A percentile compares a stretch with the other conserved stretches of the same genome.
These are phyloP conservation scores for Stenolophus ochropezus DNA, from an alignment of 2,888 invertebrate species.

Conservation along the genomic window DNA sequence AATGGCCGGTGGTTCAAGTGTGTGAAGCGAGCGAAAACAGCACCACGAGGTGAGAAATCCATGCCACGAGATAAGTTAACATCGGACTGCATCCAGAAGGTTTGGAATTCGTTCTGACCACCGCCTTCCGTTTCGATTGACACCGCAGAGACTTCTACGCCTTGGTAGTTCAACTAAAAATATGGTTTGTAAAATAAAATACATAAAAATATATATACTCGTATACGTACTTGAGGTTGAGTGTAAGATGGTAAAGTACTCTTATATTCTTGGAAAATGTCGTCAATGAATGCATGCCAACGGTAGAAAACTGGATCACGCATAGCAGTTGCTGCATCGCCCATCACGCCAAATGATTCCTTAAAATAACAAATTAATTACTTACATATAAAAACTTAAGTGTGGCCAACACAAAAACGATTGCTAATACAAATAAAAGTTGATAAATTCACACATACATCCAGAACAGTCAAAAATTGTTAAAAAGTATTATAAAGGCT, in stretches of 20 bases:
- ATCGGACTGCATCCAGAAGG: conserved; percentile 85
- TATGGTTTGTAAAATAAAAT: too few species aligned
- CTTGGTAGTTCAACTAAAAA: conserved; percentile 78
- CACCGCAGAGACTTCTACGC: conserved; percentile 77
- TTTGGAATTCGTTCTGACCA: conserved; percentile 75
- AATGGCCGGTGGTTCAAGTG: conserved; percentile 85
- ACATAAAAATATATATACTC: not conserved
- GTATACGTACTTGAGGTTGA: conserved; percentile 73
- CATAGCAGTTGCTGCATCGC: conserved; percentile 88
- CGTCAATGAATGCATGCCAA: conserved; percentile 86
- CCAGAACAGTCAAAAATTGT: too few species aligned
- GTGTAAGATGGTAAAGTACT: conserved; percentile 80
- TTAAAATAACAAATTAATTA: too few species aligned
- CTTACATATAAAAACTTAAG: too few species aligned
- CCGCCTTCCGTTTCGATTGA: conserved; percentile 74
- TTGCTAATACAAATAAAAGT: too few species aligned
- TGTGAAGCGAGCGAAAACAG: conserved; percentile 81
- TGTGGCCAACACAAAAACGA: too few species aligned
- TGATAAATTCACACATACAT: too few species aligned
- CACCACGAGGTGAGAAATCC: conserved; percentile 84
- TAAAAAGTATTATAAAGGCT: too few species aligned
- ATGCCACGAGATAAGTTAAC: conserved; percentile 84
- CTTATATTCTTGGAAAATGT: conserved; percentile 84
- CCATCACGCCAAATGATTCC: conserved; percentile 88
- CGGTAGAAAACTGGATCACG: conserved; percentile 89